These are phyloP conservation scores for Sycophila texana DNA, from an alignment of 2,888 invertebrate genomes.

Conservation along the genomic window DNA sequence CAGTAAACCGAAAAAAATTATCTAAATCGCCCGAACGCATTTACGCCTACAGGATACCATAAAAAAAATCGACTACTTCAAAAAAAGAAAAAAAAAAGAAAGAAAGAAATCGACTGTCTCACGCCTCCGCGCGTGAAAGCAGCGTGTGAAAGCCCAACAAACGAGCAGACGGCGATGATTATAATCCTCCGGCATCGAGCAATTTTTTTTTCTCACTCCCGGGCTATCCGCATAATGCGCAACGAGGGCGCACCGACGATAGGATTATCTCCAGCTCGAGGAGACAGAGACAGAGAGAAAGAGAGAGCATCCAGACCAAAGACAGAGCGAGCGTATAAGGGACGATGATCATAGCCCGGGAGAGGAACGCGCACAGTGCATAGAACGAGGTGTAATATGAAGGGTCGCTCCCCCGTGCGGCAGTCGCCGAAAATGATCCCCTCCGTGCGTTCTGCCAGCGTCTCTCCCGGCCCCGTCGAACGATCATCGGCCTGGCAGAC, in stretches of 20 bases:
- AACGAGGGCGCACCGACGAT: slow-evolving; percentile 29
- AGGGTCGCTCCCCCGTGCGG: slow-evolving; percentile 5
- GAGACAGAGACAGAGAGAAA: neutral
- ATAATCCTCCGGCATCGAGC: slow-evolving; percentile 29
- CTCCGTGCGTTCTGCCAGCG: neutral
- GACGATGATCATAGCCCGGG: neutral
- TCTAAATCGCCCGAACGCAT: no score
- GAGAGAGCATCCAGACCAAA: neutral
- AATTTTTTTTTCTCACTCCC: slow-evolving; percentile 18
- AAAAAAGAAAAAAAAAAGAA: no score
- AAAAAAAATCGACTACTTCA: no score
- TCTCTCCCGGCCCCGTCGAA: neutral
- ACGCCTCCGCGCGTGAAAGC: neutral
- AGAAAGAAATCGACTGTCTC: neutral
- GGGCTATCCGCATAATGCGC: slow-evolving; percentile 24
- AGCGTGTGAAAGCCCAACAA: slow-evolving; percentile 9
- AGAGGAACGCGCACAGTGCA: neutral
- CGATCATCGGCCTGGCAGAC: slow-evolving; percentile 15
- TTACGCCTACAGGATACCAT: no score
- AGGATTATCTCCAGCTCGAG: slow-evolving; percentile 30
- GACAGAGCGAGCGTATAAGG: neutral
- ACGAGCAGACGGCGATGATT: slow-evolving; percentile 19
- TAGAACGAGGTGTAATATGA: neutral
- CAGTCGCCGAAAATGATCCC: neutral
- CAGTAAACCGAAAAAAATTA: no score